phyloP scores from a whole-genome alignment of 2,113 vertebrate species.

The Ovis canadensis region DNA sequence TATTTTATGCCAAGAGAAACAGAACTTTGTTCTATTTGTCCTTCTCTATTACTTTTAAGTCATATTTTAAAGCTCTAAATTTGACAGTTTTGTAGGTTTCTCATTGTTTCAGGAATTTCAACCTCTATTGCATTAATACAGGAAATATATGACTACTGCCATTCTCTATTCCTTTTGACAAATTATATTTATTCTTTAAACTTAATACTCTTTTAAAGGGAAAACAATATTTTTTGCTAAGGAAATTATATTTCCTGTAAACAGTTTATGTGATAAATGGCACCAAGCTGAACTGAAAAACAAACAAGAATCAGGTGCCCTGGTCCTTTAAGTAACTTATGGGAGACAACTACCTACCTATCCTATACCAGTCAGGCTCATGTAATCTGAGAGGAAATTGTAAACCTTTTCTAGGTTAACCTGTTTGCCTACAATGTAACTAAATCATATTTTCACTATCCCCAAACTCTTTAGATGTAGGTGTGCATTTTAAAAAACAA shows the following conservation, averaged over 20 bases:
- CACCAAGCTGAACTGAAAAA: constrained; percentile 34
- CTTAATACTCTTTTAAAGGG: not conserved
- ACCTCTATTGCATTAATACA: not conserved
- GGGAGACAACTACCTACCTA: not conserved
- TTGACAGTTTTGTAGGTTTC: not conserved
- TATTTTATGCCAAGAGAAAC: not conserved
- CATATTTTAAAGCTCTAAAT: not conserved
- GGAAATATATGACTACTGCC: not conserved
- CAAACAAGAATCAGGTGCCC: not conserved
- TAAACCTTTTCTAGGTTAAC: constrained; percentile 18
- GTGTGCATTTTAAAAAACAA: not conserved
- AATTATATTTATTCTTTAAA: not conserved
- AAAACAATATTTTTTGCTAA: not conserved
- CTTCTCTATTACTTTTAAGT: not conserved
- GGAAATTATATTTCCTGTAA: constrained; percentile 41
- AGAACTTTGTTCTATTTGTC: not conserved
- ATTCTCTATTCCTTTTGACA: not conserved
- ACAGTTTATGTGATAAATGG: constrained; percentile 37
- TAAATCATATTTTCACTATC: not conserved
- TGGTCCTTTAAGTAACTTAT: not conserved
- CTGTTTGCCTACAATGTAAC: not conserved
- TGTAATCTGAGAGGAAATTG: not conserved
- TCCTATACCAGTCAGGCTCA: not conserved
- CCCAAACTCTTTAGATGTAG: not conserved
- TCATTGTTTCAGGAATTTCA: not conserved